Evolutionary conservation across 1,140 invertebrate species (phyloP).

Genomic region (Campoletis sonorensis): DNA sequence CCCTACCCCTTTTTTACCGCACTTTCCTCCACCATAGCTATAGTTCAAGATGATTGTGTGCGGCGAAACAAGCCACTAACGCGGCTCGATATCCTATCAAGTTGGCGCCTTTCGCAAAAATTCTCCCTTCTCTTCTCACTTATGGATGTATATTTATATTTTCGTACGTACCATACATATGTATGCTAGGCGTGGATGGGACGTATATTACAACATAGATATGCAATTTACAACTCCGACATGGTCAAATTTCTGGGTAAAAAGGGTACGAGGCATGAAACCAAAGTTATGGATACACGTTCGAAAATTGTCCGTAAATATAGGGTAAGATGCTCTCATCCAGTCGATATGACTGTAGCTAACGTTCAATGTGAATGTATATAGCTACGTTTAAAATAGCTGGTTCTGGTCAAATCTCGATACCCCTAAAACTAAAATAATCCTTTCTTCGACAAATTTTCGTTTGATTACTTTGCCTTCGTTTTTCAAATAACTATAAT

Average conservation of each 20-base stretch:
- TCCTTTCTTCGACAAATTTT: not conserved
- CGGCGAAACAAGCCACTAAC: not conserved
- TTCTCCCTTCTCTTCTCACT: no score
- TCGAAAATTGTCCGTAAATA: not conserved
- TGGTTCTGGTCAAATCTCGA: not conserved
- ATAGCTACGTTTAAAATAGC: not conserved
- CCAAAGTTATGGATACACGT: slow-evolving; percentile 5
- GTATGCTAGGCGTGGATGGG: not conserved
- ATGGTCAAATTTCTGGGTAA: not conserved
- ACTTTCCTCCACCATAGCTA: not conserved
- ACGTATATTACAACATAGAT: not conserved
- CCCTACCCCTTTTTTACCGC: not conserved
- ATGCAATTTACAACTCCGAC: slow-evolving; percentile 19
- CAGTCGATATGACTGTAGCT: not conserved
- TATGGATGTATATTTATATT: not conserved
- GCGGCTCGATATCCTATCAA: not conserved
- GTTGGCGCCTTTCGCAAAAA: not conserved
- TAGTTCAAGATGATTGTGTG: slow-evolving; percentile 4
- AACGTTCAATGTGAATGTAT: not conserved
- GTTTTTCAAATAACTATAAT: not conserved
- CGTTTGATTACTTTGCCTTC: not conserved
- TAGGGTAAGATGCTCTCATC: not conserved
- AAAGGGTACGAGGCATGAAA: not conserved
- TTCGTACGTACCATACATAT: not conserved
- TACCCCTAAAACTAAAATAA: no score